phyloP scores from a whole-genome alignment of 2,888 invertebrate genomes.

The Drosophila nr. perissopoda region DNA sequence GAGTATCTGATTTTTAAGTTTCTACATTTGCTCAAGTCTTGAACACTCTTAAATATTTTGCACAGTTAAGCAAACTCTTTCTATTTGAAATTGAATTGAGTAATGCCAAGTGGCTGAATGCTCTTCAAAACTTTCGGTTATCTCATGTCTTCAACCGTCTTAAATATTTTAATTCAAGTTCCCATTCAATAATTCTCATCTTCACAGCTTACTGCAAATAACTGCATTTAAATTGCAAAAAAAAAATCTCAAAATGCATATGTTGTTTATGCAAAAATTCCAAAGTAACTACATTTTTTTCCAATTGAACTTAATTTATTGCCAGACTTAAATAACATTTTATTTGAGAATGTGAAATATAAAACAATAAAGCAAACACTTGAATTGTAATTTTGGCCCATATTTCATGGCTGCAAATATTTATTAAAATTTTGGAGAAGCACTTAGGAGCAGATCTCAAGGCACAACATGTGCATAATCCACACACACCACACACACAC shows the following conservation, averaged over 20 bases:
- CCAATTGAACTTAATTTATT: slow-evolving; percentile 35
- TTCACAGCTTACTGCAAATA: no score
- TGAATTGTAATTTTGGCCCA: slow-evolving; percentile 28
- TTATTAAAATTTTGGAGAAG: slow-evolving; percentile 60
- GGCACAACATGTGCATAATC: slow-evolving; percentile 74
- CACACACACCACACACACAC: slow-evolving; percentile 18
- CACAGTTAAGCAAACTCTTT: not conserved
- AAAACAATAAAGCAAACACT: slow-evolving; percentile 17
- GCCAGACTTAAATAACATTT: slow-evolving; percentile 24
- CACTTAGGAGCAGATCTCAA: slow-evolving; percentile 37
- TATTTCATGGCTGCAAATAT: slow-evolving; percentile 61
- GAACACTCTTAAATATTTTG: not conserved
- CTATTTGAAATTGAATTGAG: not conserved
- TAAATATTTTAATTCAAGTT: not conserved
- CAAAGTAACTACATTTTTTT: not conserved
- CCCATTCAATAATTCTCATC: not conserved
- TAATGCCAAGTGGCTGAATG: not conserved
- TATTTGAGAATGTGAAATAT: slow-evolving; percentile 16
- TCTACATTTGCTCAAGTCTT: not conserved
- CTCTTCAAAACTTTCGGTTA: not conserved
- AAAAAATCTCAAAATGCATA: not conserved
- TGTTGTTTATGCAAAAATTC: not conserved
- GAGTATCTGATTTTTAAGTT: no score
- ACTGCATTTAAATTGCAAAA: no score
- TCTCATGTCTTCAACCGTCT: not conserved